phyloP scores from a whole-genome alignment of 2,888 invertebrate species.

The Leistus spinibarbis region DNA sequence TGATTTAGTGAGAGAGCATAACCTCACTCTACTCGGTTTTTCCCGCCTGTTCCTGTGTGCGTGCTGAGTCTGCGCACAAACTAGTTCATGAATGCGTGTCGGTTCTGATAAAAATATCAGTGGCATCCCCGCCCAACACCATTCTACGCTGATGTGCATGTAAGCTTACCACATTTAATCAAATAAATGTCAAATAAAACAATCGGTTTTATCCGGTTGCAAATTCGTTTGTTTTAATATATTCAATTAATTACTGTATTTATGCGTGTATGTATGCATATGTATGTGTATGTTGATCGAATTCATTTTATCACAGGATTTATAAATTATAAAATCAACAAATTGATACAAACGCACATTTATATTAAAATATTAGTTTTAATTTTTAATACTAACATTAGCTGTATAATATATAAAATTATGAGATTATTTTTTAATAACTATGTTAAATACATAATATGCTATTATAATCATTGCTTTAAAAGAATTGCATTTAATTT shows the following conservation, averaged over 20 bases:
- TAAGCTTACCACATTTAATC: conserved; percentile 38
- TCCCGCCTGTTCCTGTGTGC: background rate
- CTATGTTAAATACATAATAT: background rate
- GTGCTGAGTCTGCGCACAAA: background rate
- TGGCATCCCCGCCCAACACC: background rate
- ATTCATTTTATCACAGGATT: background rate
- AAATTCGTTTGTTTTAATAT: background rate
- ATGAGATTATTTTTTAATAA: background rate
- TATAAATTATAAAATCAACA: background rate
- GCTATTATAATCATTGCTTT: background rate
- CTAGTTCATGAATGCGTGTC: background rate
- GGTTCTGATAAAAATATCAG: background rate
- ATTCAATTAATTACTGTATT: background rate
- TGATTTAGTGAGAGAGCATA: conserved; percentile 38
- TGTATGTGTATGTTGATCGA: background rate
- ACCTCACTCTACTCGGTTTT: conserved; percentile 17
- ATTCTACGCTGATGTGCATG: conserved; percentile 21
- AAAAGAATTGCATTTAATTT: too few species aligned
- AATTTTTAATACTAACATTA: background rate
- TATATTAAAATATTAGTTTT: background rate
- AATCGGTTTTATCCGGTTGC: conserved; percentile 27
- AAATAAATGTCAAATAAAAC: conserved; percentile 36
- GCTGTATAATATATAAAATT: background rate
- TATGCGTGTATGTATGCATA: background rate
- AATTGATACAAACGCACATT: background rate